phyloP scores from a whole-genome alignment of 1,140 invertebrate genomes.

The Homalodisca vitripennis region DNA sequence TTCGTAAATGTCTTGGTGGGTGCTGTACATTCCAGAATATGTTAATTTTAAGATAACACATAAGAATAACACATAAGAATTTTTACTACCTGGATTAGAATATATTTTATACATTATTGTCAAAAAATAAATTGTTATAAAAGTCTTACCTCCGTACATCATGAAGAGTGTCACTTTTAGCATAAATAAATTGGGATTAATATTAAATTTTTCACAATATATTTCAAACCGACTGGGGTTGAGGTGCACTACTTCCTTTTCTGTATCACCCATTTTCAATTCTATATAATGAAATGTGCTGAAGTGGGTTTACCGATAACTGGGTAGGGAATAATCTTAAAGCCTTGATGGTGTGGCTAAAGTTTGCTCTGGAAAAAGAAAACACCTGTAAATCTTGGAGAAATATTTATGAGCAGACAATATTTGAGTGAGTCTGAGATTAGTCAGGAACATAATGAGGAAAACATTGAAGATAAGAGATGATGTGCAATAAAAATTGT shows the following conservation, averaged over 20 bases:
- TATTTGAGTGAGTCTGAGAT: no score
- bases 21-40: no score
- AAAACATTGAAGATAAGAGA: no score
- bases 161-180: slow-evolving; percentile 77
- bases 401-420: slow-evolving; percentile 2
- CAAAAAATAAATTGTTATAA: no score
- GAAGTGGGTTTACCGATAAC: neutral
- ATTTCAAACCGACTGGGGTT: slow-evolving; percentile 37
- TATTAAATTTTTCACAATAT: slow-evolving; percentile 46
- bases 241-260: slow-evolving; percentile 16
- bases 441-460: no score
- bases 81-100: neutral
- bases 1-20: no score
- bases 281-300: neutral
- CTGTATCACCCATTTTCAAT: slow-evolving; percentile 22
- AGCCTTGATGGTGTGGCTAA: neutral
- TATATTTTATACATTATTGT: no score
- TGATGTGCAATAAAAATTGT: no score
- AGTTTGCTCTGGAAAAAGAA: slow-evolving; percentile 10
- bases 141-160: slow-evolving; percentile 70
- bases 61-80: no score
- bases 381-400: neutral
- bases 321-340: neutral
- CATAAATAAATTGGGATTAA: slow-evolving; percentile 72
- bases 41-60: no score